Evolutionary conservation across 2,113 vertebrate species (phyloP), one percentile per base, ranked within the genome.

Genomic region (Pomatorhinus ruficollis): DNA sequence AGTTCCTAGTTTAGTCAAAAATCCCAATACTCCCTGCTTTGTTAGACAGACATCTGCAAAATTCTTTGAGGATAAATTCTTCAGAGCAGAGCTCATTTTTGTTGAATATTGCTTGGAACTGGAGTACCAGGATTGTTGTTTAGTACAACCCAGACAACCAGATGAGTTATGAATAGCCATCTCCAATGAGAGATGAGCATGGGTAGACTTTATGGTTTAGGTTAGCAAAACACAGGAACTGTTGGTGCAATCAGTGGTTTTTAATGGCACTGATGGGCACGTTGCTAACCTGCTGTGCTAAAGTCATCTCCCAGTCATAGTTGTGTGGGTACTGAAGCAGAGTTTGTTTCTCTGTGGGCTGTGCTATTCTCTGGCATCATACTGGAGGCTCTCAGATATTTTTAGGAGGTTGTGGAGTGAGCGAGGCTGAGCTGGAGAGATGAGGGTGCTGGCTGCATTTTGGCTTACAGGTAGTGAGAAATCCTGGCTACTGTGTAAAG

Each of bases 221-320:
- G 21, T 60, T 68, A 79, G 56, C 47, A 66, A 30, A 53, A 33
- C 0, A 1, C 0, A 17, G n/a, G 10, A 33, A 64, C 39, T 60
- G 0, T 30, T 49, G 53, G 37, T 80, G 68, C 35, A 45, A 0
- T 50, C 59, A 8, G 20, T 50, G 37, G 22, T 5, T 81, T 69
- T 37, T 37, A 10, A 10, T 70, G 39, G 57, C 24, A n/a, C 14
- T 9, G 24, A 15, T 30, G 64, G 52, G 19, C 61, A 28, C 5
- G 1, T 37, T n/a, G 23, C 61, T 79, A 2, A 27, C 25, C 18
- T 50, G 20, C n/a, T 60, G n/a, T 83, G 64, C 16, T 77, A 1
- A 64, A 68, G 49, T 16, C 15, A 16, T 24, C 28, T 50, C 40
- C 31, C 12, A 5, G 0, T 45, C 54, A 3, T 3, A 3, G 7